phyloP scores from a whole-genome alignment of 2,797 vertebrate genomes.

The Schizopygopsis malacanthus region DNA sequence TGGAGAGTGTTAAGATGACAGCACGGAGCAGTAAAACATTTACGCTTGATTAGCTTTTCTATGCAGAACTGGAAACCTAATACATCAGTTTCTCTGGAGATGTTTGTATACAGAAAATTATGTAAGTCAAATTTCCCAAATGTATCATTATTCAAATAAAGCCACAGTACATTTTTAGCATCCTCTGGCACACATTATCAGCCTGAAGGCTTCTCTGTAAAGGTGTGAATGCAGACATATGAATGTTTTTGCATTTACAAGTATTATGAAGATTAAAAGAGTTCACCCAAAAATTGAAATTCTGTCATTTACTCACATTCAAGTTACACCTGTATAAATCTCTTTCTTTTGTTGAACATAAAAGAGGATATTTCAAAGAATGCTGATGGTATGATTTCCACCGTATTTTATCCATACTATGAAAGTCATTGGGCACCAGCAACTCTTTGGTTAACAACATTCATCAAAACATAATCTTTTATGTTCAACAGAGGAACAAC shows the following conservation, averaged over 20 bases:
- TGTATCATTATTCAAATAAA: conserved; percentile 42
- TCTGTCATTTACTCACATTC: background rate
- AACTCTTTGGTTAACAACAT: background rate
- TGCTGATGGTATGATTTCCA: background rate
- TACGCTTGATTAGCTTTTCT: conserved; percentile 48
- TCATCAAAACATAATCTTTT: background rate
- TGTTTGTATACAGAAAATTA: conserved; percentile 53
- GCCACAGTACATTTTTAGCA: background rate
- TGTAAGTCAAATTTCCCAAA: conserved; percentile 32
- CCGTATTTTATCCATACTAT: background rate
- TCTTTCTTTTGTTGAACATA: background rate
- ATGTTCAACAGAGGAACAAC: background rate
- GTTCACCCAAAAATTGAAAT: background rate
- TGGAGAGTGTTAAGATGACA: conserved; percentile 43
- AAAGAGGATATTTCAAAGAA: background rate
- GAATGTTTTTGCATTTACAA: background rate
- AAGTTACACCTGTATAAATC: background rate
- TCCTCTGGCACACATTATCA: background rate
- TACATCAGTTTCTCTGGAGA: conserved; percentile 38
- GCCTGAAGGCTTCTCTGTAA: conserved; percentile 3
- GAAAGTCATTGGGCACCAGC: background rate
- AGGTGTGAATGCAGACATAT: conserved; percentile 4
- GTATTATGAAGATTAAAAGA: background rate
- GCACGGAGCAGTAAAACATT: conserved; percentile 40
- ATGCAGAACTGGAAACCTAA: conserved; percentile 40